Conservation (phyloP, 2,888 invertebrate species). For the Escarpia spicata region DNA sequence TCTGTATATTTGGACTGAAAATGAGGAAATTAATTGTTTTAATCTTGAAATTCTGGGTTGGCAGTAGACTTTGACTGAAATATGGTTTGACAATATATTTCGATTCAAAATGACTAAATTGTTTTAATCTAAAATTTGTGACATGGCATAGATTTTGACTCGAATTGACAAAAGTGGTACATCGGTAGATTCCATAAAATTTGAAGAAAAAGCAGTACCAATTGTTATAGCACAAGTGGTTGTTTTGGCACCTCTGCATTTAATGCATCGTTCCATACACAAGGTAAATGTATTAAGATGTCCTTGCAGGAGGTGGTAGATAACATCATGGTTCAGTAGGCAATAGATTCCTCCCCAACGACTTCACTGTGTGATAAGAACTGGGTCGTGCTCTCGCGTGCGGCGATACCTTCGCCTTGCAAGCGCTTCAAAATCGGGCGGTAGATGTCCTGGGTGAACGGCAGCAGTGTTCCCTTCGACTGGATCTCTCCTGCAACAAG, state of each 20-base stretch:
- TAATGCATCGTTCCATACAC: background rate
- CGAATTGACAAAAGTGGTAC: too few relatives aligned
- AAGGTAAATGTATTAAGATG: background rate
- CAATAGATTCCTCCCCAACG: background rate
- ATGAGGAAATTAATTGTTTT: too few relatives aligned
- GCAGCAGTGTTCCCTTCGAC: conserved; percentile 89
- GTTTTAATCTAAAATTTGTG: too few relatives aligned
- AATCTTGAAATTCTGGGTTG: too few relatives aligned
- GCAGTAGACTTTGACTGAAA: too few relatives aligned
- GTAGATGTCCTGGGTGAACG: conserved; percentile 92
- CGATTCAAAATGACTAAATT: too few relatives aligned
- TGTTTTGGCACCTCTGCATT: background rate
- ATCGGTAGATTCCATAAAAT: background rate
- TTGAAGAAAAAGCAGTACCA: background rate
- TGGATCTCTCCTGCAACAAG: conserved; percentile 87
- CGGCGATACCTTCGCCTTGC: conserved; percentile 80
- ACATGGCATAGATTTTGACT: too few relatives aligned
- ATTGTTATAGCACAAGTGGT: background rate
- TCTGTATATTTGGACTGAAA: too few relatives aligned
- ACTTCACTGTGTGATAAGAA: background rate
- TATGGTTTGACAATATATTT: too few relatives aligned
- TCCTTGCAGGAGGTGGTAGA: background rate
- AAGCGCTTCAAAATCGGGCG: conserved; percentile 86
- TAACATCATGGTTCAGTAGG: background rate
- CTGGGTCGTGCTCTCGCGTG: conserved; percentile 38